These are phyloP conservation scores for Brachyopa scutellaris DNA, from an alignment of 2,888 invertebrate species.

Conservation along the genomic window DNA sequence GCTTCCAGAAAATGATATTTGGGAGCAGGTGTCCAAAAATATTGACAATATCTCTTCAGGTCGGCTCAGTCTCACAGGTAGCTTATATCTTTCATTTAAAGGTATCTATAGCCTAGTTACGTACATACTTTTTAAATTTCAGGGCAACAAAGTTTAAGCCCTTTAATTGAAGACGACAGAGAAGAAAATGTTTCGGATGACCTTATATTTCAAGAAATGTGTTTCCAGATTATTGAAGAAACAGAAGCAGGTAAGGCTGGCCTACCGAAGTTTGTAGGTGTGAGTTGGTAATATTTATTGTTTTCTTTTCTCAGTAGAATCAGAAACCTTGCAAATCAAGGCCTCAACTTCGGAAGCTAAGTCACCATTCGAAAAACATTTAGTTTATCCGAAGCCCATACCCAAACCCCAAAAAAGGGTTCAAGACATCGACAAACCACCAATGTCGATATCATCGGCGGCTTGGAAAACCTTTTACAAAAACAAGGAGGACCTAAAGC, in stretches of 20 bases:
- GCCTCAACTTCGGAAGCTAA: conserved; percentile 2
- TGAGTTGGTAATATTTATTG: background rate
- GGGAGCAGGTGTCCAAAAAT: background rate
- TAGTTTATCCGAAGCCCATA: conserved; percentile 24
- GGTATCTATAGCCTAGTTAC: background rate
- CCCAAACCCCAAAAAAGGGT: background rate
- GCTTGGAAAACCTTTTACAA: conserved; percentile 7
- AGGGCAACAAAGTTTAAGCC: no score
- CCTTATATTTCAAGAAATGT: background rate
- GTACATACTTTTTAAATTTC: background rate
- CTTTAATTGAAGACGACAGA: no score
- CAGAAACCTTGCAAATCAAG: background rate
- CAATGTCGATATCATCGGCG: conserved; percentile 10
- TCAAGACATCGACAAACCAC: background rate
- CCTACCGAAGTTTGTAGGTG: background rate
- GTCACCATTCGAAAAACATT: background rate
- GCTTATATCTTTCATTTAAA: conserved; percentile 2
- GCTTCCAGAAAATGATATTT: background rate
- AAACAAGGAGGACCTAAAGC: no score
- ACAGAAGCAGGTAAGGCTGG: background rate
- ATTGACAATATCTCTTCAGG: background rate
- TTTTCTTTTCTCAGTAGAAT: background rate
- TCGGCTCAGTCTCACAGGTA: conserved; percentile 1
- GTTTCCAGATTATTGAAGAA: background rate
- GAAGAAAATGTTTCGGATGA: background rate